A percentile compares a stretch with the other conserved stretches of the same genome.
Conservation (phyloP, 35 echinoderm and acorn worm species). For the Nesometra sesokonis region DNA sequence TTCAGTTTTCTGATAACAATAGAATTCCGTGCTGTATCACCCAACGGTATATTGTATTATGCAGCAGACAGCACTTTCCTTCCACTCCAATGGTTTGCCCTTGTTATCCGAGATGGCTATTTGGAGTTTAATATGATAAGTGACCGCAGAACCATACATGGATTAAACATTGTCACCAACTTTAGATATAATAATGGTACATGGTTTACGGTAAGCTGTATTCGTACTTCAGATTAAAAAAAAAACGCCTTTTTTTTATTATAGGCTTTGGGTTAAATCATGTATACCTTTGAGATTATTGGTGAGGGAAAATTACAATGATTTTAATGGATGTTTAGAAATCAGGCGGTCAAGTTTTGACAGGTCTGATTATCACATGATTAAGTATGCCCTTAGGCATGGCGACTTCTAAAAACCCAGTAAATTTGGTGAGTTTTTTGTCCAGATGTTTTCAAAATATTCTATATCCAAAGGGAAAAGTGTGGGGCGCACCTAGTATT, state of each 20-base stretch:
- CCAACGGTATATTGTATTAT: conserved; percentile 65
- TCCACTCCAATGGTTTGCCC: conserved; percentile 36
- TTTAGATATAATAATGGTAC: conserved; percentile 50
- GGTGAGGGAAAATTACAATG: background rate
- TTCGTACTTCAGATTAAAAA: background rate
- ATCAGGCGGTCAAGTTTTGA: too few species aligned
- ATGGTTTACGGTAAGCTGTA: conserved; percentile 71
- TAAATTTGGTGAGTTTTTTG: too few species aligned
- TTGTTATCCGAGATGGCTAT: conserved; percentile 44
- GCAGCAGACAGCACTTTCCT: conserved; percentile 15
- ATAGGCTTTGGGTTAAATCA: too few species aligned
- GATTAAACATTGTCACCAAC: conserved; percentile 26
- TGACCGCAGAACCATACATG: background rate
- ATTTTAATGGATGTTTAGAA: too few species aligned
- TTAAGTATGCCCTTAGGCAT: background rate
- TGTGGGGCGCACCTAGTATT: too few species aligned
- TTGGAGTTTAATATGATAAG: conserved; percentile 62
- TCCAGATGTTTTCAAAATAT: too few species aligned
- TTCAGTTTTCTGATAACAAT: conserved; percentile 71
- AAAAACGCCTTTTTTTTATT: background rate
- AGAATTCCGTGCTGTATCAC: conserved; percentile 59
- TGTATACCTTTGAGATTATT: background rate
- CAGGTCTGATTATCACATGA: too few species aligned
- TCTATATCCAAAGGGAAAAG: too few species aligned
- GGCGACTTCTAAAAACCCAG: too few species aligned